Conservation (phyloP, 2,888 invertebrate species). For the Limenitis camilla region DNA sequence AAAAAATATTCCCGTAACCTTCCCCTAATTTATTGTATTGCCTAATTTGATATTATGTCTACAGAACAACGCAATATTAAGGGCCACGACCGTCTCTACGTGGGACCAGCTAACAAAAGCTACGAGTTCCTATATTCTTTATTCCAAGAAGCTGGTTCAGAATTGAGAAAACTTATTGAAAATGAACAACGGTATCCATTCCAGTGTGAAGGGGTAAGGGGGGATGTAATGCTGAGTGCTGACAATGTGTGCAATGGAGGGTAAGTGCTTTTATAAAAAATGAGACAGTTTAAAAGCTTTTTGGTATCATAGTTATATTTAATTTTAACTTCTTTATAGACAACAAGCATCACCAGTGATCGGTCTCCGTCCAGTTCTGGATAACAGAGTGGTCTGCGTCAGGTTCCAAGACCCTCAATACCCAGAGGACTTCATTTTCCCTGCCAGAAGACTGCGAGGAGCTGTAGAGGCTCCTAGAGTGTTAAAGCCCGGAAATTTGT, state of each 20-base stretch:
- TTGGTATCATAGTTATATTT: too few species aligned
- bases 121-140: constrained; percentile 82
- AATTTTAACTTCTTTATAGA: constrained; percentile 39
- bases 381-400: constrained; percentile 78
- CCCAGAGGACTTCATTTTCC: constrained; percentile 82
- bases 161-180: constrained; percentile 57
- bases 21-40: neutral
- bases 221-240: constrained; percentile 82
- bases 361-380: constrained; percentile 76
- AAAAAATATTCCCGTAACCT: neutral
- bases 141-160: constrained; percentile 60
- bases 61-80: constrained; percentile 85
- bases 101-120: constrained; percentile 80
- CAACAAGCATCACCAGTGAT: constrained; percentile 81
- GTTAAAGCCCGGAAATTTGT: constrained; percentile 84
- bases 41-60: neutral
- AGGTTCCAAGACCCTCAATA: constrained; percentile 87
- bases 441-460: constrained; percentile 79
- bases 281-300: too few species aligned
- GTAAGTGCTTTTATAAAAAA: constrained; percentile 42
- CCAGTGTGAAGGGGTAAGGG: constrained; percentile 87
- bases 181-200: constrained; percentile 76
- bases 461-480: constrained; percentile 83
- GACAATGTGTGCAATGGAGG: constrained; percentile 80
- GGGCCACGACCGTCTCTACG: constrained; percentile 93